Evolutionary conservation across 2,113 vertebrate species (phyloP).

Genomic region (Manacus vitellinus): DNA sequence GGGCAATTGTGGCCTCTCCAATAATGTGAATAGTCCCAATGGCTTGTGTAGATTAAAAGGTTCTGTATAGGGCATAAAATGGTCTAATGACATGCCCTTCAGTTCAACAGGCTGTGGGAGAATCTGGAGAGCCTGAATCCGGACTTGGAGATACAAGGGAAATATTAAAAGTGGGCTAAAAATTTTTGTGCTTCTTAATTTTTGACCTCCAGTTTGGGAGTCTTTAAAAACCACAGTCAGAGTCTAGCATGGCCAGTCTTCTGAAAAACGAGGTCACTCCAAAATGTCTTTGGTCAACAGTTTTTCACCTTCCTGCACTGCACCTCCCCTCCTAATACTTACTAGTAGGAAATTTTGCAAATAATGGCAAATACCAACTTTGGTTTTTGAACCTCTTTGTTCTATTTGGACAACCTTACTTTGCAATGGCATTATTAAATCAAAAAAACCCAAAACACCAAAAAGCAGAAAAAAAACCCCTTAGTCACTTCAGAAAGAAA

Average conservation of each 20-base stretch:
- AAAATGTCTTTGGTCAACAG: background rate
- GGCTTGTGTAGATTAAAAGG: background rate
- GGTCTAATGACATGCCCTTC: background rate
- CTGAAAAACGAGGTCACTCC: background rate
- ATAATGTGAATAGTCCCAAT: background rate
- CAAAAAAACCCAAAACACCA: background rate
- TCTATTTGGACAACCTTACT: background rate
- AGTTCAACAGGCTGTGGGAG: background rate
- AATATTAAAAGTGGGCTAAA: background rate
- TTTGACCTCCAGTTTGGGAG: background rate
- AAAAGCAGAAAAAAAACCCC: background rate
- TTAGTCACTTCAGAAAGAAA: background rate
- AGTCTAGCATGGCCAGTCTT: background rate
- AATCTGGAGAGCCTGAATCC: background rate
- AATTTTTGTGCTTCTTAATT: background rate
- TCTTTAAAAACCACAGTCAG: background rate
- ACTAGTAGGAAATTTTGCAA: background rate
- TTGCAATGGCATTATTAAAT: background rate
- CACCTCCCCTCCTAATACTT: accelerated
- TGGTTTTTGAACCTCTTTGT: background rate
- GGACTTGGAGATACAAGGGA: background rate
- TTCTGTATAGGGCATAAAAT: background rate
- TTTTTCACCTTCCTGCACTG: background rate
- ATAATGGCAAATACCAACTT: background rate
- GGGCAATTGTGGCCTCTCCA: background rate